These are phyloP conservation scores for Cheiracanthium punctorium DNA, from an alignment of 2,888 invertebrate genomes.

Conservation along the genomic window DNA sequence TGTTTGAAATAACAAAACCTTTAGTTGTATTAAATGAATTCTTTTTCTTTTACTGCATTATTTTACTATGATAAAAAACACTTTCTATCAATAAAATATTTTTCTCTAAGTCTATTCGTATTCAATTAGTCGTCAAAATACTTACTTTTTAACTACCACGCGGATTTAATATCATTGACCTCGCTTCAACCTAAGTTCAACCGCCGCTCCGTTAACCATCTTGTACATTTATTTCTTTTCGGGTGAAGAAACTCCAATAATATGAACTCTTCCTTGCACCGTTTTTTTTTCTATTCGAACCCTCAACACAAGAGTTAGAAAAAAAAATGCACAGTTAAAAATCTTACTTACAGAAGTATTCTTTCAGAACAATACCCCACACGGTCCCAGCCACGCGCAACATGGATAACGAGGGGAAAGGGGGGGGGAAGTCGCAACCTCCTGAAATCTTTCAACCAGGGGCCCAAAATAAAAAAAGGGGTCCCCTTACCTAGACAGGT, in stretches of 20 bases:
- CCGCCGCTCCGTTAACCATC: neutral
- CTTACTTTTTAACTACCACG: too few relatives aligned
- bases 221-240: neutral
- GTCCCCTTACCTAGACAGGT: slow-evolving; percentile 52
- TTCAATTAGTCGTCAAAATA: too few relatives aligned
- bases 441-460: neutral
- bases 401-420: too few relatives aligned
- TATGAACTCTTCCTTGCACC: slow-evolving; percentile 1
- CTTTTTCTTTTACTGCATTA: too few relatives aligned
- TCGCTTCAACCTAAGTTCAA: neutral
- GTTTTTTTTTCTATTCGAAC: too few relatives aligned
- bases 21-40: too few relatives aligned
- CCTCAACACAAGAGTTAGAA: neutral
- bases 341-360: slow-evolving; percentile 1
- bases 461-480: slow-evolving; percentile 5
- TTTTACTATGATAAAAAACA: too few relatives aligned
- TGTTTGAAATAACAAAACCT: too few relatives aligned
- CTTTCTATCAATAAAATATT: too few relatives aligned
- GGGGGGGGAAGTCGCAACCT: neutral
- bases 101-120: too few relatives aligned
- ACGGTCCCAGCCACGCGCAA: slow-evolving; percentile 29
- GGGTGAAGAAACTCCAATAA: neutral
- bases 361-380: slow-evolving; percentile 14
- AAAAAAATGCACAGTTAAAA: neutral
- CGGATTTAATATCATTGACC: neutral